phyloP scores from a whole-genome alignment of 2,113 vertebrate genomes.

The Pangasianodon gigas region DNA sequence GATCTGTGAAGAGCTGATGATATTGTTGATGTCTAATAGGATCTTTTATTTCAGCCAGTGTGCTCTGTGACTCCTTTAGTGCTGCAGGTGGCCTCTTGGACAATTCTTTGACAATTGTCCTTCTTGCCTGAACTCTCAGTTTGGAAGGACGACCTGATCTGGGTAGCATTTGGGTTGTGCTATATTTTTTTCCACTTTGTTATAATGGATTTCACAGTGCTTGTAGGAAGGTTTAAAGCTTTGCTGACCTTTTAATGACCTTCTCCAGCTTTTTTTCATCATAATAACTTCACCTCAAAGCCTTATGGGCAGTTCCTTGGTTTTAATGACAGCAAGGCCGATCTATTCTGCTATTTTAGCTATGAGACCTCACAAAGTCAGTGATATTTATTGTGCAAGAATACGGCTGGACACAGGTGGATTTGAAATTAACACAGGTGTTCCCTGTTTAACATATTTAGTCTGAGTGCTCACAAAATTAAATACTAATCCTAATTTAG shows the following conservation, averaged over 20 bases:
- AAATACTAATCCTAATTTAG: not conserved
- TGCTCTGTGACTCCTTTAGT: not conserved
- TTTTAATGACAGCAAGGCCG: too few relatives aligned
- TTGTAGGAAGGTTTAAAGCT: not conserved
- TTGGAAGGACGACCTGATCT: not conserved
- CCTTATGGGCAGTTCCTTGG: too few relatives aligned
- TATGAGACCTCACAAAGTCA: not conserved
- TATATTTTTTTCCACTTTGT: not conserved
- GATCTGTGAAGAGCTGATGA: not conserved
- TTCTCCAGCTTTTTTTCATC: not conserved
- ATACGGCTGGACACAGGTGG: not conserved
- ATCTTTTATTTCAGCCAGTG: not conserved
- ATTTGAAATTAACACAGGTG: not conserved
- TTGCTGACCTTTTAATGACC: not conserved
- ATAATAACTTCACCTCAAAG: too few relatives aligned
- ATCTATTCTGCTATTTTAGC: too few relatives aligned
- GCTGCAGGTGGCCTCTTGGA: not conserved
- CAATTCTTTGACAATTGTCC: not conserved
- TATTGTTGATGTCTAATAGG: not conserved
- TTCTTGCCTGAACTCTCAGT: not conserved
- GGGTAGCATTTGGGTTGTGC: not conserved
- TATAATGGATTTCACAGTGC: not conserved
- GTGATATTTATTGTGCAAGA: not conserved
- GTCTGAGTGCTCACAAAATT: not conserved
- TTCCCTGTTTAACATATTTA: not conserved